A percentile compares a stretch with the other conserved stretches of the same genome.
phyloP scores from a whole-genome alignment of 2,113 vertebrate species.

The Nothocercus nigrocapillus region DNA sequence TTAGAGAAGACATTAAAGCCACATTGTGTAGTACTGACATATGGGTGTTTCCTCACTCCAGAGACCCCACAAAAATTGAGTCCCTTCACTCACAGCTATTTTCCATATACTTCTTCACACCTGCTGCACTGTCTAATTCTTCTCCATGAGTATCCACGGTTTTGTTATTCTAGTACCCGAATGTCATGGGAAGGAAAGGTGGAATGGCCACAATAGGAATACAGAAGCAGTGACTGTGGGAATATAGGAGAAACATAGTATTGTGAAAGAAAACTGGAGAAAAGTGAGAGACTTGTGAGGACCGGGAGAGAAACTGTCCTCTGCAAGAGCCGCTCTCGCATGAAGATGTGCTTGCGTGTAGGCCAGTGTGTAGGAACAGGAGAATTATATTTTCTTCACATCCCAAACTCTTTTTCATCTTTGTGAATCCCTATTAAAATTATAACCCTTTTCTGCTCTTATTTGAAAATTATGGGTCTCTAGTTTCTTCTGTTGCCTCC shows the following conservation, averaged over 20 bases:
- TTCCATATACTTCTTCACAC: background rate
- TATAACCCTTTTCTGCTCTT: background rate
- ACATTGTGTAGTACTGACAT: accelerated
- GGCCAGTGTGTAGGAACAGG: background rate
- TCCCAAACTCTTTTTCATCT: background rate
- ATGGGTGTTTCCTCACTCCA: background rate
- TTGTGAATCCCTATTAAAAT: background rate
- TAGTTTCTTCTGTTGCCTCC: background rate
- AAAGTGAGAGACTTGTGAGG: background rate
- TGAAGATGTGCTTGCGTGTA: background rate
- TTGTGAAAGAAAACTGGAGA: accelerated
- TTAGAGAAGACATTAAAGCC: background rate
- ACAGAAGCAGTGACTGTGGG: background rate
- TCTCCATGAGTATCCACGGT: background rate
- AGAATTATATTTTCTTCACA: background rate
- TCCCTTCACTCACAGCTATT: background rate
- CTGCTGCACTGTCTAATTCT: background rate
- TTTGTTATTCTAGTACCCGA: background rate
- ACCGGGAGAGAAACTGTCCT: accelerated
- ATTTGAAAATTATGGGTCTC: background rate
- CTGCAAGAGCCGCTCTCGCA: background rate
- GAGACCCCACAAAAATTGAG: background rate
- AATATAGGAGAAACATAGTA: background rate
- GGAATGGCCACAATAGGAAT: accelerated
- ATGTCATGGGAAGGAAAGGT: too few relatives aligned